Base-by-base conservation (phyloP, 2,888 invertebrate species). In the Torymus tubicola region DNA sequence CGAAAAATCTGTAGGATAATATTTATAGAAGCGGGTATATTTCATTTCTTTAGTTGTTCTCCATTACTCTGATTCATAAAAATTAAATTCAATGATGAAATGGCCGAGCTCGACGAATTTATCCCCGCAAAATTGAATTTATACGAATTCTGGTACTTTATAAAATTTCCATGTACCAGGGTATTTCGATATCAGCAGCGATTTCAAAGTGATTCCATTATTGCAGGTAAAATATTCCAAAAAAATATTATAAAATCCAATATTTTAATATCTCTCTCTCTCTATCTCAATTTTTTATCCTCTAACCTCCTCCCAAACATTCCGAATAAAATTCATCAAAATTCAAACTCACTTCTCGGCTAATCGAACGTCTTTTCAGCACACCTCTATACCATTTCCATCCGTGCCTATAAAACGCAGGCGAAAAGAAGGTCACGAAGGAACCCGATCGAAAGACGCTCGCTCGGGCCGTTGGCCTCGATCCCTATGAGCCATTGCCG, bases 401-500 rank as follows among this genome's bases (percentile, higher is more conserved):
- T 14, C 18, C 18, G 42, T 8, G 42, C 24, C 24, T 5, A 13
- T 24, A 21, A 61, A 61, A 61, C 24, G 21, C 4, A 24, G 18
- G 14, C 18, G 24, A 61, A 52, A 24, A 24, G 2, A 24, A 14
- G 21, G 14, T 24, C 53, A 12, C 18, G 18, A 57, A 70, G 16
- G n/a, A 70, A 75, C 76, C 53, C 52, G 21, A 52, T 73, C 83
- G 84, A 42, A 42, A 42, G 42, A 42, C 42, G 42, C 42, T 42
- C 42, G 84, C 85, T 85, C 82, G 81, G 84, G 81, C 84, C 84
- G 85, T 85, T 87, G 85, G 85, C 82, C 81, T 64, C 79, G 83
- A 84, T 85, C 65, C 42, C 84, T 81, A 85, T 84, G 85, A 84
- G 82, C 83, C 84, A 85, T 86, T 84, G 83, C 85, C 81, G 82